These are phyloP conservation scores for Neotoxoptera formosana DNA, from an alignment of 1,140 invertebrate species.

Conservation along the genomic window DNA sequence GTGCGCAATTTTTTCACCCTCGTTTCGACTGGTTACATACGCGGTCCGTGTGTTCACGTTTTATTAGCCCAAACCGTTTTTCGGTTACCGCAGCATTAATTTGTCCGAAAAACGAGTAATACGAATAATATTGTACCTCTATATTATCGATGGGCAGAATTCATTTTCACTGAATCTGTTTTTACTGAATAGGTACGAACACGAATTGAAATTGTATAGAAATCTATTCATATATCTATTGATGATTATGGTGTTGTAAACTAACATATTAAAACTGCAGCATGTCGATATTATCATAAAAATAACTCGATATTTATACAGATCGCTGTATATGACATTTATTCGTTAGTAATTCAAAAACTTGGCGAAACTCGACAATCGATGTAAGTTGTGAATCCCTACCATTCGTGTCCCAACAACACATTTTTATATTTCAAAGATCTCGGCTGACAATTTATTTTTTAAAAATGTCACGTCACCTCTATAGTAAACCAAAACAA, in stretches of 20 bases:
- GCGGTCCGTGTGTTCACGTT: neutral
- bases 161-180: neutral
- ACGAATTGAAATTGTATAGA: neutral
- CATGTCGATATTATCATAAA: too few species aligned
- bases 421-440: too few species aligned
- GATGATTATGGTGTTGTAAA: neutral
- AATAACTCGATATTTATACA: neutral
- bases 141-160: neutral
- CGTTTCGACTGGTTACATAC: neutral
- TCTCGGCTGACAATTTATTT: too few species aligned
- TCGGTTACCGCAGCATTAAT: neutral
- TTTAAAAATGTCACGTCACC: too few species aligned
- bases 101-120: neutral
- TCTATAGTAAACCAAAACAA: too few species aligned
- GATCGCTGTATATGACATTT: neutral
- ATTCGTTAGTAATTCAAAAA: neutral
- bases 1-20: neutral
- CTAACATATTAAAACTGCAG: neutral
- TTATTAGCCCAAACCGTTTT: neutral
- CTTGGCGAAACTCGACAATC: neutral
- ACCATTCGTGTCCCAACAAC: too few species aligned
- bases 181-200: neutral
- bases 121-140: neutral
- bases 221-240: neutral
- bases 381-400: neutral